phyloP scores from a whole-genome alignment of 2,797 vertebrate genomes.

The Coccyzus lansbergi region DNA sequence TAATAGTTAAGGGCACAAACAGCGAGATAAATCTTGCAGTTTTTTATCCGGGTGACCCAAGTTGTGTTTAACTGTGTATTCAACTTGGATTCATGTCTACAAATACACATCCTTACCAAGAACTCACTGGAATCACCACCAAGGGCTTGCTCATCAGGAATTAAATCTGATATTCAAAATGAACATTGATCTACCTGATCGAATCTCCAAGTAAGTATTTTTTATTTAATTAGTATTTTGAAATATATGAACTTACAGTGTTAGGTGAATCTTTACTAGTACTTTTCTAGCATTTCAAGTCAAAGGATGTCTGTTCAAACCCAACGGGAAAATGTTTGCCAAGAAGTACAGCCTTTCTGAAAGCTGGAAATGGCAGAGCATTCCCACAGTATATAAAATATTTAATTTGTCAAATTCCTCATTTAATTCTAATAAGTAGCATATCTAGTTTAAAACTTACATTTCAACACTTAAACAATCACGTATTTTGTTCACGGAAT shows the following conservation, averaged over 20 bases:
- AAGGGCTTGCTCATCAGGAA: neutral
- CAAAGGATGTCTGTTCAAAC: neutral
- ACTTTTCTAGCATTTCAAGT: neutral
- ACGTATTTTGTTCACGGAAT: neutral
- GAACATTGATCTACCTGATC: neutral
- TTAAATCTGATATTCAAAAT: neutral
- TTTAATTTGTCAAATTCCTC: neutral
- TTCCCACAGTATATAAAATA: neutral
- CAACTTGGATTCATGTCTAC: neutral
- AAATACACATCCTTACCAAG: neutral
- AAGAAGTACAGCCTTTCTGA: neutral
- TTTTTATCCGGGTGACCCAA: neutral
- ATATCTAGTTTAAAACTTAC: neutral
- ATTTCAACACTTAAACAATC: neutral
- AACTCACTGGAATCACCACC: neutral
- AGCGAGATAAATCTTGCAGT: neutral
- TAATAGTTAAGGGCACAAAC: neutral
- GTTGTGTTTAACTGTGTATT: neutral
- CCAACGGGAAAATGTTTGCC: neutral
- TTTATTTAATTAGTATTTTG: neutral
- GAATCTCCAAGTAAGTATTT: neutral
- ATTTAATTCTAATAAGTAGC: neutral
- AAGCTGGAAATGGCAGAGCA: neutral
- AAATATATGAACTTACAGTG: neutral
- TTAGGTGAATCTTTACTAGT: neutral